phyloP scores from a whole-genome alignment of 1,140 invertebrate species.

The Drosophila sproati region DNA sequence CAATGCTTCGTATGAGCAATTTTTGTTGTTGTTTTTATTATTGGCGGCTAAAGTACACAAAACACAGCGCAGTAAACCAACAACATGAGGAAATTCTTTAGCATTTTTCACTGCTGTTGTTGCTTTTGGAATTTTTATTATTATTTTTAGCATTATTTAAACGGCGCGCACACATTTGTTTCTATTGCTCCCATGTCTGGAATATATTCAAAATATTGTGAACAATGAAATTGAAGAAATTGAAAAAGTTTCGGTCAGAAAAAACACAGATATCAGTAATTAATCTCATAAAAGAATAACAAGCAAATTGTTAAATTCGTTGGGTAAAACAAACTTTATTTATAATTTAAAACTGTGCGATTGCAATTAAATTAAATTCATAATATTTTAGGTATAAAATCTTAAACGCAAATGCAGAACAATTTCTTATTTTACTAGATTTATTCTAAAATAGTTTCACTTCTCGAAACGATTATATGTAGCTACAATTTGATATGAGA shows the following conservation, averaged over 20 bases:
- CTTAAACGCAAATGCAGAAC: no score
- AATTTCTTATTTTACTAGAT: no score
- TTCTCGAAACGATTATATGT: not conserved
- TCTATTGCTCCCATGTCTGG: conserved; percentile 42
- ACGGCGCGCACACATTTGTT: conserved; percentile 42
- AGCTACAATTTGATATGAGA: not conserved
- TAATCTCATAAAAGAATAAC: not conserved
- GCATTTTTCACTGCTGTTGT: conserved; percentile 38
- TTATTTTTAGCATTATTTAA: conserved; percentile 65
- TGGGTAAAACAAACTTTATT: no score
- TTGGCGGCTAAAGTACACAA: conserved; percentile 75
- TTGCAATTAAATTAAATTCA: not conserved
- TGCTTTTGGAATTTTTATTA: conserved; percentile 48
- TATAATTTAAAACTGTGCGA: no score
- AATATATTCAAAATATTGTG: conserved; percentile 50
- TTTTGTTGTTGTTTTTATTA: conserved; percentile 51
- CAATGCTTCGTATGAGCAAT: conserved; percentile 72
- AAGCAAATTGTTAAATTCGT: not conserved
- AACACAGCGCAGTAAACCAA: conserved; percentile 40
- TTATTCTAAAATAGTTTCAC: not conserved
- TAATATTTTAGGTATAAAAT: no score
- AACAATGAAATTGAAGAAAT: conserved; percentile 16
- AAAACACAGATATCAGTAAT: not conserved
- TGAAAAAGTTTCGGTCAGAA: not conserved
- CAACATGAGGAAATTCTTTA: conserved; percentile 56